Base-by-base conservation (phyloP, 2,888 invertebrate genomes). In the Agapostemon virescens region DNA sequence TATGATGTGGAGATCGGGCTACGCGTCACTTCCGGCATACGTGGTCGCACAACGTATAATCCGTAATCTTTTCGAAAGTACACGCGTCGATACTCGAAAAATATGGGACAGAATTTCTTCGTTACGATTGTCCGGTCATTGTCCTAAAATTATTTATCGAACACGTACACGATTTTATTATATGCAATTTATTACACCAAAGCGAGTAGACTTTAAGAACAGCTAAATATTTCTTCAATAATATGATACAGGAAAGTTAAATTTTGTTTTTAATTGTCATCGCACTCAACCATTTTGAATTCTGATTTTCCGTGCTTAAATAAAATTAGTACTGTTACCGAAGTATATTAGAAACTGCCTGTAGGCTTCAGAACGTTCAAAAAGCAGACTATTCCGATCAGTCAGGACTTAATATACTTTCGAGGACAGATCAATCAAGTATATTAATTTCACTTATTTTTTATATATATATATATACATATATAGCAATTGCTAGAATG, bases 1-100 rank as follows among this genome's bases (percentile, higher is more conserved):
- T 86, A 88, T 90, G 90, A 90, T 90, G 90, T 90, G 90, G 90
- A 90, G 89, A 87, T 88, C 81, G 77, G 73, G 70, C 70, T 61
- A 74, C 78, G 81, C 88, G 85, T 84, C 87, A 88, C 78, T 90
- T 90, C 90, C 90, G 89, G 90, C 74, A 77, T 90, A 89, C 90
- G 89, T 90, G 90, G 89, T 89, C 89, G 72, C 64, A 72, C 36
- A 69, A 74, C 61, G 45, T 55, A 45, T 77, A 49, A 49, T 73
- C 42, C 69, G 52, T 58, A 61, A 76, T 61, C 42, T 74, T 80
- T 79, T 80, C 55, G 61, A 79, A 83, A 77, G 73, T 83, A 64
- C 45, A 67, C 23, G 23, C 52, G 15, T 52, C 23, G 23, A 23
- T 17, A 30, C 26, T 17, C 55, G 49, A 55, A 55, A 55, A 55